Percentiles rank a stretch among this genome's conserved stretches.
These are phyloP conservation scores for Polydrusus cervinus DNA, from an alignment of 2,888 invertebrate species.

Conservation along the genomic window DNA sequence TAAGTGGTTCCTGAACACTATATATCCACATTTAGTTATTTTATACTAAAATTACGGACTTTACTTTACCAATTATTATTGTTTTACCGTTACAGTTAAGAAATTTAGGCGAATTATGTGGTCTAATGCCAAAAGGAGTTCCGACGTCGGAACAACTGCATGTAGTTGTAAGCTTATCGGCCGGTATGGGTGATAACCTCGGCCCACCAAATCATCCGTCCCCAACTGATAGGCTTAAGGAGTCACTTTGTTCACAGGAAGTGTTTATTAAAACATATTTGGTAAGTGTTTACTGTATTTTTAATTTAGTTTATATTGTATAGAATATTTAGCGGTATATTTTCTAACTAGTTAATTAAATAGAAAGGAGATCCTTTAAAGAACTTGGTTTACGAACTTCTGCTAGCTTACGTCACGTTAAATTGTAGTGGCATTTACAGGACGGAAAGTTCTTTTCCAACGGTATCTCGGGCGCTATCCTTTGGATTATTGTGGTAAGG, in stretches of 20 bases:
- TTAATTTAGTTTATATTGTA: not conserved
- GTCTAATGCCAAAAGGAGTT: slow-evolving; percentile 87
- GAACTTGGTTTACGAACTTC: no score
- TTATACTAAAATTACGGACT: no score
- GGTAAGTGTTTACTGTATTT: slow-evolving; percentile 67
- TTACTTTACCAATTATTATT: no score
- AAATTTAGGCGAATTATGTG: slow-evolving; percentile 91
- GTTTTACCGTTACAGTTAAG: slow-evolving; percentile 76
- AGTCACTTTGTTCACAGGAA: slow-evolving; percentile 91
- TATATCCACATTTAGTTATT: no score
- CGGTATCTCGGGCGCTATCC: no score
- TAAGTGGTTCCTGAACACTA: no score
- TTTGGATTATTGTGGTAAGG: no score
- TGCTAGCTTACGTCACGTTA: no score
- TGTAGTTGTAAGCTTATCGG: slow-evolving; percentile 90
- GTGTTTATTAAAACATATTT: slow-evolving; percentile 93
- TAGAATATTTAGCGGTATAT: not conserved
- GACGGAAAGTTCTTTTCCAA: no score
- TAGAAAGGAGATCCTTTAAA: no score
- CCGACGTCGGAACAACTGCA: slow-evolving; percentile 93
- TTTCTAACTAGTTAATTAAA: no score
- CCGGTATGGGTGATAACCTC: slow-evolving; percentile 88
- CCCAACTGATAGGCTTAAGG: slow-evolving; percentile 90
- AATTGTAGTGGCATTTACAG: no score
- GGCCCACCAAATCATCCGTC: slow-evolving; percentile 73